Evolutionary conservation across 2,113 vertebrate species (phyloP).

Genomic region (Megaleporinus macrocephalus): DNA sequence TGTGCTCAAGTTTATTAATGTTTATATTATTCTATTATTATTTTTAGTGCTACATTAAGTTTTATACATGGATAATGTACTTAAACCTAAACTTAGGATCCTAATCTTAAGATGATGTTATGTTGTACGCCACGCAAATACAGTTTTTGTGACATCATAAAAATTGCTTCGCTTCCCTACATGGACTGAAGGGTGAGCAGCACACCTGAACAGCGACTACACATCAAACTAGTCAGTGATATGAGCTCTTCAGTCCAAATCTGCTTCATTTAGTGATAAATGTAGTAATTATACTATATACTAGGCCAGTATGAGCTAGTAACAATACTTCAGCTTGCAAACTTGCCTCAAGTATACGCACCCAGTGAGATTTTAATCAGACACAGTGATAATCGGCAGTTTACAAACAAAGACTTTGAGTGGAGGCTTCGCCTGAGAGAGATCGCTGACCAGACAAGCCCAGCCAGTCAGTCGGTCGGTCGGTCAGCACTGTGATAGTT

Average conservation of each 20-base stretch:
- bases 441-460: neutral
- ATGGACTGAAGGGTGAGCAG: neutral
- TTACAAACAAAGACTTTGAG: neutral
- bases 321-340: neutral
- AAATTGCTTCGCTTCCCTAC: neutral
- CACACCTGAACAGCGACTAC: too few species aligned
- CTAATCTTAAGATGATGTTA: too few species aligned
- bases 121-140: too few species aligned
- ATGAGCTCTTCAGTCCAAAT: neutral
- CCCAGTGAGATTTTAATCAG: neutral
- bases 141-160: neutral
- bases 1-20: too few species aligned
- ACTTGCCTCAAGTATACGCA: neutral
- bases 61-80: too few species aligned
- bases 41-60: too few species aligned
- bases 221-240: too few species aligned
- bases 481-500: neutral
- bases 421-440: neutral
- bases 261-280: neutral
- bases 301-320: too few species aligned
- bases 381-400: neutral
- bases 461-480: too few species aligned
- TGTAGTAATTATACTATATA: too few species aligned
- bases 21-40: too few species aligned
- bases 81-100: too few species aligned